Evolutionary conservation across 2,113 vertebrate genomes (phyloP).

Genomic region (Grallaria varia): DNA sequence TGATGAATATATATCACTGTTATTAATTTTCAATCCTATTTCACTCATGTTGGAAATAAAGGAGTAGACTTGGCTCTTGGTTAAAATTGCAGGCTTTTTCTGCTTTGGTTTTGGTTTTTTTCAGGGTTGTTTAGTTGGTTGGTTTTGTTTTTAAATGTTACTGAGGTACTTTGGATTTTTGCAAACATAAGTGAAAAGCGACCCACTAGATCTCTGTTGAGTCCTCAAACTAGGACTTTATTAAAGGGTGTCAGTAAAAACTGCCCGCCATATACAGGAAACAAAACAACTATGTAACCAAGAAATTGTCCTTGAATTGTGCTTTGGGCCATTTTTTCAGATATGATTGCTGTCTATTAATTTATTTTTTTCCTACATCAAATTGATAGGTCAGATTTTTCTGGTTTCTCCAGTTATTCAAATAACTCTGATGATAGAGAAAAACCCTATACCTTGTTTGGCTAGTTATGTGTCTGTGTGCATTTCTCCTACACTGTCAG

Average conservation of each 20-base stretch:
- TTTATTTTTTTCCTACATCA: not conserved
- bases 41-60: not conserved
- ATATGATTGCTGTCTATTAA: not conserved
- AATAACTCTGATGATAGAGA: not conserved
- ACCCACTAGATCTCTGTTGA: not conserved
- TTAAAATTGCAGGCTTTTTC: not conserved
- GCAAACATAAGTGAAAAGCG: not conserved
- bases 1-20: not conserved
- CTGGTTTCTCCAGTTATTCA: not conserved
- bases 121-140: not conserved
- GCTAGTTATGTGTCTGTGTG: not conserved
- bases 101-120: not conserved
- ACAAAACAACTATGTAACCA: not conserved
- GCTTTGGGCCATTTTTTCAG: not conserved
- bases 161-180: not conserved
- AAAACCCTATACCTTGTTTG: not conserved
- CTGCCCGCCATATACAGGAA: not conserved
- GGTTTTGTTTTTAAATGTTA: not conserved
- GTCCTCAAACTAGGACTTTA: not conserved
- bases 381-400: not conserved
- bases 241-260: not conserved
- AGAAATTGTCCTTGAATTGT: not conserved
- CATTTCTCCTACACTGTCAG: not conserved
- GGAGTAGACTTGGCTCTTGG: not conserved
- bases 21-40: not conserved